Evolutionary conservation across 2,113 vertebrate genomes (phyloP), one percentile per base, ranked within the genome.

Genomic region (Tragelaphus buxtoni): DNA sequence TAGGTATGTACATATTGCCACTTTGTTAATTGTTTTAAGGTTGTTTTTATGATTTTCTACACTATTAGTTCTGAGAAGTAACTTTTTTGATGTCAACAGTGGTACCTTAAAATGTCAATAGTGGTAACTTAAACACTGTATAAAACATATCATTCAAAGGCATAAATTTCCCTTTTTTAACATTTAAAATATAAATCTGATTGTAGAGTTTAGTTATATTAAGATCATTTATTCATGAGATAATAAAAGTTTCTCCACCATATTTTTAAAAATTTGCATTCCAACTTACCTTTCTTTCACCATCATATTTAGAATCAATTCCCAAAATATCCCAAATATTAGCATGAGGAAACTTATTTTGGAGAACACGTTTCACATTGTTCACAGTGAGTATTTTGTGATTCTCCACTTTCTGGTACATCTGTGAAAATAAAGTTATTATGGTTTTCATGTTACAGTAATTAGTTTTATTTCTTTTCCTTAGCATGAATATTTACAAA

Each of bases 331-430:
- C 98, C 97, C 98, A 97, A 97, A 99, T 76, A 86, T 99, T 98
- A 97, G 99, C 99, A 60, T 98, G 97, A 79, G 99, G 99, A 98
- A 99, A 99, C 96, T 99, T 98, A 22, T 95, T 99, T 96, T 99
- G 99, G 84, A 99, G 98, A 97, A 99, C 96, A 45, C 56, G 96
- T 91, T 98, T 98, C 94, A 99, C 98, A 10, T 98, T 98, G 28
- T 99, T 98, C 79, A 99, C 98, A 96, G 99, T 98, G 88, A 99
- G 98, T 45, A 97, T 84, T 82, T 97, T 98, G 77, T 99, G 98
- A 16, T 93, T 98, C 56, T 98, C 98, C 60, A 99, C 95, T 98
- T 98, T 98, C 92, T 98, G 98, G 96, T 99, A 99, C 97, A 99
- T 98, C 99, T 99, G 98, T 92, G 98, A 98, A 98, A 98, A 97